A percentile compares a stretch with the other conserved stretches of the same genome.
Conservation (phyloP, 2,888 invertebrate species). For the Lymantria dispar region DNA sequence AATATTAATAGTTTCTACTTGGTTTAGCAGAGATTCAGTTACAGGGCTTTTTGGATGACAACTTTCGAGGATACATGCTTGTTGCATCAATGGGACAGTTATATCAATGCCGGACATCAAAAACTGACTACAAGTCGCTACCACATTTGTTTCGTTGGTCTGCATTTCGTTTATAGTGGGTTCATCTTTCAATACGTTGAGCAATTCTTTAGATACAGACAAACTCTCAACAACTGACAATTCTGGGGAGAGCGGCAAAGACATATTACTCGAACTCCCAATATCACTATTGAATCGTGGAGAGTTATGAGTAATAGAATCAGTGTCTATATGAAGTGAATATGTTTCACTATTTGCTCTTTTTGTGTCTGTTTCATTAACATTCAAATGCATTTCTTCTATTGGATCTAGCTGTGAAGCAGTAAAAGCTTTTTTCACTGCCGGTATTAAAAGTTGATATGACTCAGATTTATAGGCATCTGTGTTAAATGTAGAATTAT, state of each 20-base stretch:
- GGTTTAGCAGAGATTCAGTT: slow-evolving; percentile 50
- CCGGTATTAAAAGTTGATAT: slow-evolving; percentile 55
- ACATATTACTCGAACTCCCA: slow-evolving; percentile 58
- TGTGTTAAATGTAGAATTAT: slow-evolving; percentile 39
- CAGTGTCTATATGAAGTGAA: slow-evolving; percentile 6
- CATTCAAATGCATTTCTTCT: slow-evolving; percentile 39
- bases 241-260: slow-evolving; percentile 66
- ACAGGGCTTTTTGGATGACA: slow-evolving; percentile 22
- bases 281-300: slow-evolving; percentile 17
- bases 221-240: slow-evolving; percentile 70
- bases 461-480: slow-evolving; percentile 63
- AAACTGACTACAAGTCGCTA: slow-evolving; percentile 39
- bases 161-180: slow-evolving; percentile 48
- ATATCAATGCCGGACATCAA: slow-evolving; percentile 50
- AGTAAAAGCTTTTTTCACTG: slow-evolving; percentile 18
- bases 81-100: slow-evolving; percentile 61
- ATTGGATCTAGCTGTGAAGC: slow-evolving; percentile 44
- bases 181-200: slow-evolving; percentile 30
- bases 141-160: slow-evolving; percentile 22
- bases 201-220: slow-evolving; percentile 51
- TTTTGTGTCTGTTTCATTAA: slow-evolving; percentile 19
- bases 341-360: slow-evolving; percentile 19
- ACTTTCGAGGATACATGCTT: slow-evolving; percentile 46
- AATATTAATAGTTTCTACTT: slow-evolving; percentile 46
- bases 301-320: slow-evolving; percentile 1